Percentiles rank a stretch among this genome's conserved stretches.
phyloP scores from a whole-genome alignment of 2,888 invertebrate genomes.

The Temnothorax unifasciatus region DNA sequence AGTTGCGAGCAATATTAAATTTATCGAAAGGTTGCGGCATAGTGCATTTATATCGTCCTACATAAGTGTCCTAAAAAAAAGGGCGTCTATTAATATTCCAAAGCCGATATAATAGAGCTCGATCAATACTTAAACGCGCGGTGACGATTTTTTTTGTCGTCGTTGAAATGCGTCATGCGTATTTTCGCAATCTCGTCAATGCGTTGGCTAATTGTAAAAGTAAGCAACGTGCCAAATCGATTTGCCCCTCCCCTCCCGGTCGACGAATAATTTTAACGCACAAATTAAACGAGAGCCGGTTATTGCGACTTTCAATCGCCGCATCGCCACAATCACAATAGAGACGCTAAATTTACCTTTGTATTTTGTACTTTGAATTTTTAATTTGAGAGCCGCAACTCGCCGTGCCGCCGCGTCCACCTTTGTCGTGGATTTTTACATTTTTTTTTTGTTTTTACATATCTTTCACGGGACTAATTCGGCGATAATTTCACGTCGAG shows the following conservation, averaged over 20 bases:
- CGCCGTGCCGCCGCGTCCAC: too few relatives aligned
- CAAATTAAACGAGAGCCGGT: conserved; percentile 10
- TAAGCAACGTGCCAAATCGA: conserved; percentile 42
- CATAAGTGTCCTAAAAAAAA: not conserved
- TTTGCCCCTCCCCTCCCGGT: not conserved
- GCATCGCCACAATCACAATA: not conserved
- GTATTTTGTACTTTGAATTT: not conserved
- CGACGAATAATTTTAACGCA: conserved; percentile 21
- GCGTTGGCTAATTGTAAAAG: conserved; percentile 17
- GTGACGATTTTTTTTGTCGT: conserved; percentile 5
- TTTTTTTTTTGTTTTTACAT: not conserved
- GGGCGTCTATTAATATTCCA: conserved; percentile 23
- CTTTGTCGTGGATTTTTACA: too few relatives aligned
- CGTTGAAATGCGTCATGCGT: not conserved
- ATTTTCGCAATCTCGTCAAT: conserved; percentile 2
- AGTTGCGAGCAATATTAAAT: not conserved
- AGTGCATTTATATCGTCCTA: conserved; percentile 1
- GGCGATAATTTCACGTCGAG: not conserved
- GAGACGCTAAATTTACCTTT: not conserved
- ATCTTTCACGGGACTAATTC: conserved; percentile 10
- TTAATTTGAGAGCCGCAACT: not conserved
- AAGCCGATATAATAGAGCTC: not conserved
- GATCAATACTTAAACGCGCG: conserved; percentile 31
- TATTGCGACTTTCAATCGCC: not conserved
- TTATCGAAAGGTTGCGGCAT: not conserved